These are phyloP conservation scores for Drosophila mulleri DNA, from an alignment of 2,888 invertebrate genomes.

Conservation along the genomic window DNA sequence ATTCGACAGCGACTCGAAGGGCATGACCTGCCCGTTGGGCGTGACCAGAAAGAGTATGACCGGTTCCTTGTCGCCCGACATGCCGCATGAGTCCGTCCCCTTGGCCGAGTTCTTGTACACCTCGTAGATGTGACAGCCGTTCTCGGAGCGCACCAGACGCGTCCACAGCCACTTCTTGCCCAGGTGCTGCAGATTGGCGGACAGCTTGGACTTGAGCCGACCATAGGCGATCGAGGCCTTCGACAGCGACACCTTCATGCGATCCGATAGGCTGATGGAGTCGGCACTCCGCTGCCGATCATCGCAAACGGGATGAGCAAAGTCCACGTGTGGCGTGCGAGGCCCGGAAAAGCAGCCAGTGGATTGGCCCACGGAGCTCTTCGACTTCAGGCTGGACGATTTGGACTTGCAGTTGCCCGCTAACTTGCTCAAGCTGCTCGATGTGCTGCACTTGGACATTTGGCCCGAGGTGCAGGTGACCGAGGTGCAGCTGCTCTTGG, in stretches of 20 bases:
- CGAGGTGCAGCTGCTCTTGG: not conserved
- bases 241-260: conserved; percentile 63
- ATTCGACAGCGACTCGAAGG: conserved; percentile 67
- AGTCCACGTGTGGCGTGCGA: conserved; percentile 58
- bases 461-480: not conserved
- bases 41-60: conserved; percentile 72
- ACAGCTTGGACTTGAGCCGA: conserved; percentile 55
- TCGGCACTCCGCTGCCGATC: not conserved
- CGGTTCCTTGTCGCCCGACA: conserved; percentile 39
- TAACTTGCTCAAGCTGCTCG: conserved; percentile 22
- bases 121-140: conserved; percentile 77
- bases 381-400: conserved; percentile 4
- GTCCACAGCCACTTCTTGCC: conserved; percentile 73
- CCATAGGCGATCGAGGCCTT: conserved; percentile 67
- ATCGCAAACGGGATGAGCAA: conserved; percentile 47
- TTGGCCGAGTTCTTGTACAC: conserved; percentile 65
- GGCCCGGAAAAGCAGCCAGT: conserved; percentile 1
- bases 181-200: not conserved
- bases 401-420: not conserved
- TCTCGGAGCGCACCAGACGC: conserved; percentile 51
- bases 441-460: conserved; percentile 13
- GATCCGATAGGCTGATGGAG: conserved; percentile 9
- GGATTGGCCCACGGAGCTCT: not conserved
- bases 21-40: conserved; percentile 74
- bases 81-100: conserved; percentile 19